These are phyloP conservation scores for Morone saxatilis DNA, from an alignment of 2,113 vertebrate species.

Conservation along the genomic window DNA sequence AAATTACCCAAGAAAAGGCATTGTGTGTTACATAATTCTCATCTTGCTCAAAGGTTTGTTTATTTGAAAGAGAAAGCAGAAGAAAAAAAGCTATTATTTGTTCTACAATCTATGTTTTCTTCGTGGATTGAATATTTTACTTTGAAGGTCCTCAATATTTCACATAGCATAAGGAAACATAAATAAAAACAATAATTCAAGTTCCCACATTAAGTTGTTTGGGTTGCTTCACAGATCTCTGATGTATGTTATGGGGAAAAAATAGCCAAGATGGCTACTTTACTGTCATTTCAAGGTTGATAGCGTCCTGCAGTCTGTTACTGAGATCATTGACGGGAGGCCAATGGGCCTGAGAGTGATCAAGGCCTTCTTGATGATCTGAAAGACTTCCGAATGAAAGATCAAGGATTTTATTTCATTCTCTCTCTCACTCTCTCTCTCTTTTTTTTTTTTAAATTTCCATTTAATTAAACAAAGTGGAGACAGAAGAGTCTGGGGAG, in stretches of 20 bases:
- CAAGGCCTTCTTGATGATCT: not conserved
- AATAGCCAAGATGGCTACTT: not conserved
- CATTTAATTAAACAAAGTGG: slow-evolving; percentile 23
- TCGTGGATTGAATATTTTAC: no score
- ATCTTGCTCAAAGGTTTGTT: not conserved
- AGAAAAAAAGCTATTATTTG: not conserved
- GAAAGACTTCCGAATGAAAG: slow-evolving; percentile 6
- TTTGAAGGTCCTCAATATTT: not conserved
- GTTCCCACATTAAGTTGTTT: not conserved
- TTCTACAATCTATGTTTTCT: not conserved
- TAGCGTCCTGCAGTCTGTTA: not conserved
- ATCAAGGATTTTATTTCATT: slow-evolving; percentile 23
- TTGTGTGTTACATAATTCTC: not conserved
- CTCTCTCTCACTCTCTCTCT: no score
- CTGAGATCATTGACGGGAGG: not conserved
- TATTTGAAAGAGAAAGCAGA: not conserved
- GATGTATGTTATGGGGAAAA: slow-evolving; percentile 8
- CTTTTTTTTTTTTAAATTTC: not conserved
- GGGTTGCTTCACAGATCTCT: not conserved
- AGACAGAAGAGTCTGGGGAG: not conserved
- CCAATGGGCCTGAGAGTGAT: not conserved
- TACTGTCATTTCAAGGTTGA: slow-evolving; percentile 14
- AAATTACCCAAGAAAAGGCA: not conserved
- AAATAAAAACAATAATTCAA: not conserved
- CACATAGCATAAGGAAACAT: no score